Evolutionary conservation across 2,113 vertebrate genomes (phyloP), one percentile per base, ranked within the genome.

Genomic region (Ophthalmolycus amberensis): DNA sequence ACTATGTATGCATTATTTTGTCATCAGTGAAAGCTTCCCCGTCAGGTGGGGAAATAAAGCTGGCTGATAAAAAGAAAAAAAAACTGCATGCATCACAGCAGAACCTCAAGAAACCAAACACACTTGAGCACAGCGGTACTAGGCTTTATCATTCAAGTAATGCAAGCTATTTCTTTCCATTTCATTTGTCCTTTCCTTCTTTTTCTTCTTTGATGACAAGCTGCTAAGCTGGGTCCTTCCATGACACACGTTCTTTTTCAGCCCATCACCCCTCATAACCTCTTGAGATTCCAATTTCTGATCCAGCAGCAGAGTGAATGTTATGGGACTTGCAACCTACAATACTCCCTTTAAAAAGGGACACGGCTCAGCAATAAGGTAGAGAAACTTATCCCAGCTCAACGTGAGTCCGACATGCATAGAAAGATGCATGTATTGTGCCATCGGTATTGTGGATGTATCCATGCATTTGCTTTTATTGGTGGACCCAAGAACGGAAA

Each of bases 261-360:
- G 80, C 75, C 64, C 58, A 32, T 70, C 80, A 85, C 85, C 82
- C 86, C 80, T 82, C 60, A 85, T 75, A 85, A 86, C 75, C 66
- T 82, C 86, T 88, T 81, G 67, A 88, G 71, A n/a, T 82, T 90
- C 62, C 79, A 87, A 82, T 88, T 88, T 88, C 88, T 88, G 83
- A 88, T 67, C 79, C 79, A 52, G 65, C 37, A 4, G 58, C 14
- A 29, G 46, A 76, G 67, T 82, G 85, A 88, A 83, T 84, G 79
- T 67, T 80, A 71, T 75, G 70, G 76, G 72, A 84, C 79, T 83
- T 85, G 77, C 48, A 76, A 75, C 44, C 74, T 52, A 50, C 18
- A 54, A 84, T 58, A 68, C 63, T 80, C 62, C 56, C 12, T 58
- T 66, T 83, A 81, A 74, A 88, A 83, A 84, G 78, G 75, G 75